Conservation (phyloP, 2,797 vertebrate genomes). For the Enteromius thamalakanensis region DNA sequence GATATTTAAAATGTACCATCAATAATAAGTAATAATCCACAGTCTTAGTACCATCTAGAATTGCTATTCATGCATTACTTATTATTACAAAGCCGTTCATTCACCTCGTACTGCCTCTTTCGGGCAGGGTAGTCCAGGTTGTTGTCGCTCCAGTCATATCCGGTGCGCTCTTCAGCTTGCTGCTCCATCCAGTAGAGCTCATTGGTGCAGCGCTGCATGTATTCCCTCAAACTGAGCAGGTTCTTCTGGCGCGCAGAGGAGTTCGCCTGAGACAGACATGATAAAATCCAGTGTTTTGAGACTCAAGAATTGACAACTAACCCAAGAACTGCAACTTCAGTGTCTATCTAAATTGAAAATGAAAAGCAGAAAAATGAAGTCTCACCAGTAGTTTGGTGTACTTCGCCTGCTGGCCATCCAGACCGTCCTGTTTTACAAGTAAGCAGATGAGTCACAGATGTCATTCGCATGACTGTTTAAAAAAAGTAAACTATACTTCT, state of each 20-base stretch:
- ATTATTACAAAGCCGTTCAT: not conserved
- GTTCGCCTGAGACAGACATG: conserved; percentile 61
- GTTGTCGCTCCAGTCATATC: conserved; percentile 93
- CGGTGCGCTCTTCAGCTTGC: conserved; percentile 89
- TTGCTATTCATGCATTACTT: not conserved
- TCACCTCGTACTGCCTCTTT: conserved; percentile 93
- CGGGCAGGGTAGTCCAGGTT: conserved; percentile 93
- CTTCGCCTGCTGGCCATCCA: conserved; percentile 80
- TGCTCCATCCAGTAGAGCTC: conserved; percentile 99
- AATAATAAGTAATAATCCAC: not conserved
- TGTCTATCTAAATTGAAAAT: not conserved
- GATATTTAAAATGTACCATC: not conserved
- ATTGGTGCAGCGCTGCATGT: conserved; percentile 98
- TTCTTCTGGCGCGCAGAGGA: conserved; percentile 87
- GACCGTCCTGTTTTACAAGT: conserved; percentile 77
- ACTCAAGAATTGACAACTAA: not conserved
- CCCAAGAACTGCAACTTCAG: not conserved
- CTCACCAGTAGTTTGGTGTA: conserved; percentile 94
- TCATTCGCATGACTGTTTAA: conserved; percentile 26
- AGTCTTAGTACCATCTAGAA: not conserved
- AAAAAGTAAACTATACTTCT: not conserved
- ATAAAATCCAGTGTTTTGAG: not conserved
- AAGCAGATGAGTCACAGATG: conserved; percentile 37
- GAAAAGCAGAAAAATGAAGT: not conserved
- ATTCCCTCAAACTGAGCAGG: conserved; percentile 88